Evolutionary conservation across 1,140 invertebrate genomes (phyloP).

Genomic region (Conus betulinus): DNA sequence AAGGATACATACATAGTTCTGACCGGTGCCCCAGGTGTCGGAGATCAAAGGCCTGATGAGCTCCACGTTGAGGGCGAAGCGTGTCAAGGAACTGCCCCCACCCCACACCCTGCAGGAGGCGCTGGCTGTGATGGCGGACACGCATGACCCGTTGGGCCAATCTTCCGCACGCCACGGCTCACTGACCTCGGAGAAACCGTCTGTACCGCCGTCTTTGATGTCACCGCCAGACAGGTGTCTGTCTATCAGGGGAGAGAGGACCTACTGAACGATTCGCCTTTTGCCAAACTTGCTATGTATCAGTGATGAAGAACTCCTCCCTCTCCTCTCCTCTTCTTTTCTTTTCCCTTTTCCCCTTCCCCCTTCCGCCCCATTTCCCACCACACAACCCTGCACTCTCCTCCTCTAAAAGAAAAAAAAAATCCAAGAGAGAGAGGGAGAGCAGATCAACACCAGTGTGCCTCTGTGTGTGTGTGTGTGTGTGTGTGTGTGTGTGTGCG

Average conservation of each 20-base stretch:
- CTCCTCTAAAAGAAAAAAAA: too few species aligned
- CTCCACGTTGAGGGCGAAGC: constrained; percentile 5
- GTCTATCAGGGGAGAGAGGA: constrained; percentile 30
- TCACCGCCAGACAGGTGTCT: constrained; percentile 29
- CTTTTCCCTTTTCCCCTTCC: too few species aligned
- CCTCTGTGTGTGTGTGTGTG: too few species aligned
- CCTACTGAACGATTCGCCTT: neutral
- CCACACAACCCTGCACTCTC: too few species aligned
- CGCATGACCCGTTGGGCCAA: constrained; percentile 10
- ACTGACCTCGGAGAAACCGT: constrained; percentile 33
- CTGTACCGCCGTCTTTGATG: constrained; percentile 34
- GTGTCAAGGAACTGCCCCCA: constrained; percentile 12
- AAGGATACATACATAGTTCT: too few species aligned
- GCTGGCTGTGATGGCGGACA: constrained; percentile 20
- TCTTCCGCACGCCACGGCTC: constrained; percentile 36
- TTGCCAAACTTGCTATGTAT: constrained; percentile 27
- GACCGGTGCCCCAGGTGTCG: neutral
- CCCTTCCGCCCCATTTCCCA: too few species aligned
- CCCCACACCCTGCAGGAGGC: constrained; percentile 13
- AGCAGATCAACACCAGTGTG: too few species aligned
- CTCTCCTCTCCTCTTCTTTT: too few species aligned
- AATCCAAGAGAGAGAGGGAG: too few species aligned
- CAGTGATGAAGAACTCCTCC: constrained; percentile 9
- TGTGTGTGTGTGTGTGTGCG: too few species aligned
- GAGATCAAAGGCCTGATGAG: constrained; percentile 18